Evolutionary conservation across 2,113 vertebrate genomes (phyloP), one percentile per base, ranked within the genome.

Genomic region (Colossoma macropomum): DNA sequence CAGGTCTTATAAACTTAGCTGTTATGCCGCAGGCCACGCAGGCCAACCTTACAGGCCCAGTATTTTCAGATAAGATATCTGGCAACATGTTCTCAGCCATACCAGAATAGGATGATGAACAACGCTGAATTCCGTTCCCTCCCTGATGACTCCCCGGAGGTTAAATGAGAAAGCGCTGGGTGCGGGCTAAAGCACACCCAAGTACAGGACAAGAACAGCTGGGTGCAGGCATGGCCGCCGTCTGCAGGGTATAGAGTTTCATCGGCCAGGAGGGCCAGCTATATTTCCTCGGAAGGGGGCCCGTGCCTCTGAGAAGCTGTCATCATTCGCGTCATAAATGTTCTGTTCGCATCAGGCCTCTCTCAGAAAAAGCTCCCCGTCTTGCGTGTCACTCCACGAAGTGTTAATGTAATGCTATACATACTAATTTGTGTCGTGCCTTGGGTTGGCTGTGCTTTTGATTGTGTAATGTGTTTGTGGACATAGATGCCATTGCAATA

Each of bases 121-220:
- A 62, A 28, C 68, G 23, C 69, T 50, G 41, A 70, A 73, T 86
- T 80, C 83, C 60, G 32, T 68, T 68, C 68, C 71, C 25, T 77
- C 50, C 28, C 30, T 63, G 75, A 79, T 73, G 68, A 77, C 73
- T 81, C 77, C 81, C 86, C 19, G 23, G 80, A 82, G 75, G 85
- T 83, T 70, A 85, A 82, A 79, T 30, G 77, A 78, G 59, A 74
- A 65, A 79, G 81, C 25, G 41, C 28, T 79, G 65, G 21, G 66
- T n/a, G 73, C 25, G 9, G 12, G 41, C 60, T 45, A 21, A 50
- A 72, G 77, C 65, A 80, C 81, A 74, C 79, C 69, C 75, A 28
- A 82, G 82, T 90, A 66, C 86, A 84, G 77, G 84, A 88, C 82
- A 88, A 48, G 87, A 85, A 73, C 87, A 88, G 89, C 82, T 89